Percentiles rank a stretch among this genome's conserved stretches.
phyloP scores from a whole-genome alignment of 2,797 vertebrate species.

The Chelmon rostratus region DNA sequence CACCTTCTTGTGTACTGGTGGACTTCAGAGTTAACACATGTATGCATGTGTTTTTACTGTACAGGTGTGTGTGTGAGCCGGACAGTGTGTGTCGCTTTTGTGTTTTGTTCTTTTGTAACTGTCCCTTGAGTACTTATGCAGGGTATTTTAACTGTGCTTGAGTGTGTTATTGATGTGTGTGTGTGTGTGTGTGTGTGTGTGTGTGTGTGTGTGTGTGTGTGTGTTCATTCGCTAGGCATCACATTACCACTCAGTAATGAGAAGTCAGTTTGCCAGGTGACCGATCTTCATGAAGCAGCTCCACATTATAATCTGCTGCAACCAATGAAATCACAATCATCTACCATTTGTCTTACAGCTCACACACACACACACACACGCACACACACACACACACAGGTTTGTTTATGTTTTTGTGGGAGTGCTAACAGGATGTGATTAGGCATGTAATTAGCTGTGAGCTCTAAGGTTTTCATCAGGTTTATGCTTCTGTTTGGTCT shows the following conservation, averaged over 20 bases:
- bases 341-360: conserved; percentile 43
- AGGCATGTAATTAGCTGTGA: conserved; percentile 63
- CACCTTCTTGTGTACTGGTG: neutral
- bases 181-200: neutral
- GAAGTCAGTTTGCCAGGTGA: conserved; percentile 37
- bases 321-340: conserved; percentile 39
- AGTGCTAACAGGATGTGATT: conserved; percentile 68
- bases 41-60: neutral
- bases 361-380: conserved; percentile 26
- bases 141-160: conserved; percentile 3
- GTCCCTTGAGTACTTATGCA: neutral
- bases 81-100: neutral
- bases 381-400: conserved; percentile 15
- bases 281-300: conserved; percentile 41
- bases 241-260: conserved; percentile 36
- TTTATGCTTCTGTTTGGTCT: conserved; percentile 32
- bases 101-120: neutral
- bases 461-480: conserved; percentile 49
- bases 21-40: neutral
- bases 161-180: neutral
- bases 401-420: conserved; percentile 65
- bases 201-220: neutral
- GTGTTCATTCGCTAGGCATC: neutral
- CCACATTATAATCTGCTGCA: conserved; percentile 45
- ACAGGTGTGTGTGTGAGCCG: neutral